Conservation (phyloP, 2,113 vertebrate genomes). For the Salminus brasiliensis region DNA sequence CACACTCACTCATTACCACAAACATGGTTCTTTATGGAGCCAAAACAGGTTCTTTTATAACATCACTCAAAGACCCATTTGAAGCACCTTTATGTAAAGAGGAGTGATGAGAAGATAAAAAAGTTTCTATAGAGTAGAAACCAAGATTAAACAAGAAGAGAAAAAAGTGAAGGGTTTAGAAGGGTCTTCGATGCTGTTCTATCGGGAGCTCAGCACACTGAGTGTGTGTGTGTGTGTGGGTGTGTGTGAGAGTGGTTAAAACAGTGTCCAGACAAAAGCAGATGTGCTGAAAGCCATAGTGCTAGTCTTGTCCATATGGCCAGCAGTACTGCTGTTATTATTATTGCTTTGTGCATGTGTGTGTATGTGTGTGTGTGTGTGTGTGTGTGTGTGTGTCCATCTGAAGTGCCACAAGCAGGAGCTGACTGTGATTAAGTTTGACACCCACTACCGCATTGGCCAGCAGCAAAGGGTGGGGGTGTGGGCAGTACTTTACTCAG, state of each 20-base stretch:
- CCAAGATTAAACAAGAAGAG: too few species aligned
- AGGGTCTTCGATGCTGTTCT: not conserved
- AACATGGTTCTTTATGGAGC: too few species aligned
- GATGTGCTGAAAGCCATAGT: not conserved
- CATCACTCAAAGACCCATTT: too few species aligned
- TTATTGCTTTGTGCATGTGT: too few species aligned
- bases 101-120: too few species aligned
- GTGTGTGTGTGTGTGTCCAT: slow-evolving; percentile 24
- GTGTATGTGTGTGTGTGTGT: too few species aligned
- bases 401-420: slow-evolving; percentile 3
- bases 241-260: slow-evolving; percentile 12
- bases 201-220: not conserved
- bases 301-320: slow-evolving; percentile 19
- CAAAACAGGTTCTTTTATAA: too few species aligned
- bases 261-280: slow-evolving; percentile 15
- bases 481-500: not conserved
- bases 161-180: too few species aligned
- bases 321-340: slow-evolving; percentile 5
- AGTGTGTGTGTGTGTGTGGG: slow-evolving; percentile 27
- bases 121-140: too few species aligned
- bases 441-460: not conserved
- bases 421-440: slow-evolving; percentile 1
- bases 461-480: not conserved
- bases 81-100: too few species aligned
- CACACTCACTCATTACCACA: too few species aligned